phyloP scores from a whole-genome alignment of 2,888 invertebrate species.

The Aquatica leii region DNA sequence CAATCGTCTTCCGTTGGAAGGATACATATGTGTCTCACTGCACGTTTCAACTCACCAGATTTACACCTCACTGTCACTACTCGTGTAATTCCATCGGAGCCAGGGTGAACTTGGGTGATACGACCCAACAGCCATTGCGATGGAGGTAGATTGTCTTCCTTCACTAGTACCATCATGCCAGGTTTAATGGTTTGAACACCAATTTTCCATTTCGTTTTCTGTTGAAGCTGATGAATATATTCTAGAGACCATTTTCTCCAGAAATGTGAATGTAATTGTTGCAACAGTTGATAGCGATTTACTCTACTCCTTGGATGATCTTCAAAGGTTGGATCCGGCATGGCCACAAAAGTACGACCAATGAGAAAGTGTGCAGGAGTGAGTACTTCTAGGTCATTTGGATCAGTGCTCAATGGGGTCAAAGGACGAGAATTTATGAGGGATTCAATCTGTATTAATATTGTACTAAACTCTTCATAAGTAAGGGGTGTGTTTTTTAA shows the following conservation, averaged over 20 bases:
- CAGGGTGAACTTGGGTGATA: conserved; percentile 44
- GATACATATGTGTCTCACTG: conserved; percentile 42
- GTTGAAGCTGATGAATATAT: conserved; percentile 43
- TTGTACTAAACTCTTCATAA: conserved; percentile 40
- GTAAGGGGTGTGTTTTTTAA: neutral
- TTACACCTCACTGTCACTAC: conserved; percentile 47
- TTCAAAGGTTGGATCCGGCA: conserved; percentile 44
- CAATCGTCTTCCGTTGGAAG: no score
- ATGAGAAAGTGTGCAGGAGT: conserved; percentile 52
- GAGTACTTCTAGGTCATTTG: conserved; percentile 40
- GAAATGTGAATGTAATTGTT: conserved; percentile 37
- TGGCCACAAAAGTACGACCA: conserved; percentile 40
- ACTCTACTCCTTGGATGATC: conserved; percentile 34
- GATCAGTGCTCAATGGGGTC: conserved; percentile 42
- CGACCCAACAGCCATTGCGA: conserved; percentile 47
- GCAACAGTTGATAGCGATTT: conserved; percentile 41
- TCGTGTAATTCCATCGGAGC: conserved; percentile 44
- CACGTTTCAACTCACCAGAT: conserved; percentile 35
- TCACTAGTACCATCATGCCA: conserved; percentile 48
- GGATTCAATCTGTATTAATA: conserved; percentile 45
- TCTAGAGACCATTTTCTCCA: conserved; percentile 44
- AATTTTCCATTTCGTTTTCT: conserved; percentile 39
- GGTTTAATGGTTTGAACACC: conserved; percentile 34
- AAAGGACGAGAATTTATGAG: conserved; percentile 46
- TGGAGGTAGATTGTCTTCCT: conserved; percentile 47